Evolutionary conservation across 2,888 invertebrate species (phyloP), one percentile per base, ranked within the genome.

Genomic region (Ormyrus rosae): DNA sequence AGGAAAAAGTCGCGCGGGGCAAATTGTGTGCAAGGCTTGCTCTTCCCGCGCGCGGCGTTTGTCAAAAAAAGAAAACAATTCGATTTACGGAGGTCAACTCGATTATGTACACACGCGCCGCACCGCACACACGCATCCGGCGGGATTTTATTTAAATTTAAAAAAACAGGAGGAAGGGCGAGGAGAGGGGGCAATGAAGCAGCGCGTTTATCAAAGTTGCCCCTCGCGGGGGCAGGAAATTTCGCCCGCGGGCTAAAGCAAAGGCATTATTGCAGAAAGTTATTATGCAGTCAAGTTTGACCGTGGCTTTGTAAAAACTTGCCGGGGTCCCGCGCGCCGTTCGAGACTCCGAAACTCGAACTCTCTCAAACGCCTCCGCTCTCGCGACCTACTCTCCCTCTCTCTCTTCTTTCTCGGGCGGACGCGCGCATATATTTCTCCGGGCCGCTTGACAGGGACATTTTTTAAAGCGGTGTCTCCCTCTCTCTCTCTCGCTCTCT

Each of bases 271-370:
- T 75, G 60, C 48, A 71, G 48, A 70, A 74, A 79, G 74, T 69
- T 78, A 74, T 74, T 74, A 70, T 68, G 65, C 51, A 70, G 79
- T 58, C 56, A 56, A 75, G 80, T 75, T 75, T 80, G 71, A 61
- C 72, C 68, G 68, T 46, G 51, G 70, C 65, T 58, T 46, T 48
- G 68, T 56, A 73, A 81, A 77, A 69, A 77, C 51, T 76, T 71
- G n/a, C 11, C 10, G 7, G 34, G 5, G 3, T 61, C 45, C 63
- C 63, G 45, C 45, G 34, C 19, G 7, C 48, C 58, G 53, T 58
- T 76, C 75, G 75, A 55, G 77, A 64, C 64, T 53, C 64, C 60
- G 60, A 78, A 72, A 72, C 72, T 67, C 72, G 72, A 78, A 61
- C 63, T 64, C 63, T 64, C 70, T 55, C 50, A 55, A n/a, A 68